Evolutionary conservation across 2,888 invertebrate genomes (phyloP).

Genomic region (Eurytoma californica): DNA sequence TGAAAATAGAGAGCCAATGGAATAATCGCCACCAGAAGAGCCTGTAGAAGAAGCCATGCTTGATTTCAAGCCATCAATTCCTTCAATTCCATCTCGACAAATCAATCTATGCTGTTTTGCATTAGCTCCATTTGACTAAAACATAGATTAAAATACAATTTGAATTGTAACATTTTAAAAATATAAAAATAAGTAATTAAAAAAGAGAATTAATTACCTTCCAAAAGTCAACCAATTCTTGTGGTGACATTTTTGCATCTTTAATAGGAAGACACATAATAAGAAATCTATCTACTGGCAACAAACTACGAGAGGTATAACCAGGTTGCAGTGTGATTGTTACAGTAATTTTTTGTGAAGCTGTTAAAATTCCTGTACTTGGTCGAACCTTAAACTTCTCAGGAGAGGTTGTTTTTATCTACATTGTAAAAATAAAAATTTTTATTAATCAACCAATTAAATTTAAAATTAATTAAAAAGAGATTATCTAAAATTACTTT

Average conservation of each 20-base stretch:
- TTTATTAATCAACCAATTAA: background rate
- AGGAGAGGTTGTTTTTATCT: conserved; percentile 97
- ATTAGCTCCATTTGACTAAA: conserved; percentile 75
- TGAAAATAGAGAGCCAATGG: conserved; percentile 66
- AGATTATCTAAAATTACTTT: conserved; percentile 75
- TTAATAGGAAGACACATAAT: conserved; percentile 87
- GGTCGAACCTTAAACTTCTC: conserved; percentile 96
- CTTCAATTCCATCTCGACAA: conserved; percentile 78
- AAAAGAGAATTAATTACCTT: conserved; percentile 75
- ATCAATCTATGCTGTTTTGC: conserved; percentile 85
- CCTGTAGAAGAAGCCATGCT: conserved; percentile 61
- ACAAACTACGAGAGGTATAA: conserved; percentile 81
- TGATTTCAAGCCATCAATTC: conserved; percentile 63
- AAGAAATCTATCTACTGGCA: conserved; percentile 88
- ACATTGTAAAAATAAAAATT: conserved; percentile 56
- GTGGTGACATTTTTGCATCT: conserved; percentile 77
- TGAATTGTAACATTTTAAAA: conserved; percentile 14
- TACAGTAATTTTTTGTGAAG: conserved; percentile 81
- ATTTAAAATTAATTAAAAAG: conserved; percentile 3
- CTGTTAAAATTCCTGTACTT: conserved; percentile 85
- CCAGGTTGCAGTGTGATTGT: conserved; percentile 86
- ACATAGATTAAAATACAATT: conserved; percentile 9
- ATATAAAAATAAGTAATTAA: background rate
- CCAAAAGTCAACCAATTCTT: conserved; percentile 86
- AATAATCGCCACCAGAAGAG: conserved; percentile 64